Percentiles rank a stretch among this genome's conserved stretches.
phyloP scores from a whole-genome alignment of 1,140 invertebrate genomes.

The Trichoplusia ni region DNA sequence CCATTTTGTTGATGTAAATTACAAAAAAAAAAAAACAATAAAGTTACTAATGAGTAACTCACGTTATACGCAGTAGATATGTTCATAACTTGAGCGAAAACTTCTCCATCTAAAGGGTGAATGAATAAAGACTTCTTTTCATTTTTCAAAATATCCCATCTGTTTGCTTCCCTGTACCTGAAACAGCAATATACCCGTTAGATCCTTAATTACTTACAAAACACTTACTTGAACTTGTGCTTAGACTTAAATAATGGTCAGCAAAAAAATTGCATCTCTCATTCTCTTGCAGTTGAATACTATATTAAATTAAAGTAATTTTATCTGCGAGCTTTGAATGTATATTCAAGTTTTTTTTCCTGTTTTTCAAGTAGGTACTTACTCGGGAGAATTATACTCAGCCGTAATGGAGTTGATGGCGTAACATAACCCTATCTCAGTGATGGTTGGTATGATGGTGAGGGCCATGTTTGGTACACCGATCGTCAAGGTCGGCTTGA shows the following conservation, averaged over 20 bases:
- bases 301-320: too few relatives aligned
- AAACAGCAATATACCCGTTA: neutral
- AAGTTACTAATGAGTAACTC: conserved; percentile 11
- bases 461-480: conserved; percentile 79
- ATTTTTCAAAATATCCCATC: conserved; percentile 79
- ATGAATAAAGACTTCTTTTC: conserved; percentile 82
- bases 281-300: too few relatives aligned
- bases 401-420: conserved; percentile 85
- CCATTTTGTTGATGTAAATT: too few relatives aligned
- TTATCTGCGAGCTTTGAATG: too few relatives aligned
- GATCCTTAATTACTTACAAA: too few relatives aligned
- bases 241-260: too few relatives aligned
- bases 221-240: too few relatives aligned
- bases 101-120: conserved; percentile 86
- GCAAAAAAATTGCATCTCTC: too few relatives aligned
- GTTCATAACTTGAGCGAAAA: conserved; percentile 87
- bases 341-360: too few relatives aligned
- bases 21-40: neutral
- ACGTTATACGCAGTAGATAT: conserved; percentile 84
- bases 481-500: conserved; percentile 81
- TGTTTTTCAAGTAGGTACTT: too few relatives aligned
- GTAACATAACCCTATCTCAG: conserved; percentile 86
- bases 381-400: conserved; percentile 84
- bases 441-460: conserved; percentile 82
- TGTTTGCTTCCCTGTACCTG: conserved; percentile 82